A percentile compares a stretch with the other conserved stretches of the same genome.
Conservation (phyloP, 2,113 vertebrate genomes). For the Rhagologus leucostigma region DNA sequence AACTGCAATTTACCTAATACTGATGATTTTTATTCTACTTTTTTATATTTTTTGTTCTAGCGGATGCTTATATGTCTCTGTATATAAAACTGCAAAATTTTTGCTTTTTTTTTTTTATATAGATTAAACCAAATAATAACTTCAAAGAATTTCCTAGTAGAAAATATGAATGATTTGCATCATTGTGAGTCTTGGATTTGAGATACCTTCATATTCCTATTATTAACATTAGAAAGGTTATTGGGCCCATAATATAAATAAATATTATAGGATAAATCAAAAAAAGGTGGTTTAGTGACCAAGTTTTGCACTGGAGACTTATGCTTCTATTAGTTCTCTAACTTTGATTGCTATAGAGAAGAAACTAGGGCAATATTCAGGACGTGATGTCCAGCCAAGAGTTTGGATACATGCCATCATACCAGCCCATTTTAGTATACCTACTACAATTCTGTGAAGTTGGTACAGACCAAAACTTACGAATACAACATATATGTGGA, state of each 20-base stretch:
- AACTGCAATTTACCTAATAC: not conserved
- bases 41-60: not conserved
- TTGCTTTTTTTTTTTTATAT: not conserved
- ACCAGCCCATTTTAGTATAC: not conserved
- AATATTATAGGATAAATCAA: not conserved
- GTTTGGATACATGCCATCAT: fast-evolving
- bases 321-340: not conserved
- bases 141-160: not conserved
- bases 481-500: not conserved
- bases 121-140: not conserved
- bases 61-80: not conserved
- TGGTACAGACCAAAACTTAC: not conserved
- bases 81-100: not conserved
- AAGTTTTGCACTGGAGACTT: not conserved
- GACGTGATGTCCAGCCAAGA: not conserved
- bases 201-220: not conserved
- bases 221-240: not conserved
- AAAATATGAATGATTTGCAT: not conserved
- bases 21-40: not conserved
- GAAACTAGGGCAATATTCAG: not conserved
- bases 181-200: not conserved
- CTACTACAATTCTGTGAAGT: not conserved
- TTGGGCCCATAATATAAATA: not conserved
- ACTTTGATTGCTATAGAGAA: not conserved
- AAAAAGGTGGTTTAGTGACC: not conserved